phyloP scores from a whole-genome alignment of 2,113 vertebrate species.

The Corythaeola cristata region DNA sequence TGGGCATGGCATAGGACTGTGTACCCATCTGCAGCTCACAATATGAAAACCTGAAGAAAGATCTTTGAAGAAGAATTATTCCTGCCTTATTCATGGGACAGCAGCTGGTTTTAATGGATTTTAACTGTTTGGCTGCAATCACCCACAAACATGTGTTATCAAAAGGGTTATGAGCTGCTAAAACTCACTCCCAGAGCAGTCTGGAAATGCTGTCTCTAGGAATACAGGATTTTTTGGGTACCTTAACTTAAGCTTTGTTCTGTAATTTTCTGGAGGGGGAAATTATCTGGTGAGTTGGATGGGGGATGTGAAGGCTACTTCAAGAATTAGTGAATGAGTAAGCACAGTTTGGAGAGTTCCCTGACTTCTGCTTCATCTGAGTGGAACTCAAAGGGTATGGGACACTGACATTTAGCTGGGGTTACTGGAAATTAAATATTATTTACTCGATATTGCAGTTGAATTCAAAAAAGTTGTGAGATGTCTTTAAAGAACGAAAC shows the following conservation, averaged over 20 bases:
- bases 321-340: not conserved
- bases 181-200: not conserved
- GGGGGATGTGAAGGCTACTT: not conserved
- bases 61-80: not conserved
- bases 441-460: not conserved
- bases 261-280: not conserved
- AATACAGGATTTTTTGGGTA: not conserved
- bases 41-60: not conserved
- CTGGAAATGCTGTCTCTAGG: not conserved
- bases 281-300: not conserved
- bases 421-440: not conserved
- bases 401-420: not conserved
- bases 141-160: not conserved
- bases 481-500: not conserved
- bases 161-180: constrained; percentile 12
- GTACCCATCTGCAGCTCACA: not conserved
- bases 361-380: not conserved
- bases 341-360: not conserved
- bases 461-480: not conserved
- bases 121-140: constrained; percentile 1
- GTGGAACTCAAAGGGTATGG: not conserved
- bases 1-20: too few relatives aligned
- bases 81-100: not conserved
- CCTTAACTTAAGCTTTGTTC: not conserved
- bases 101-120: constrained; percentile 39